Evolutionary conservation across 2,113 vertebrate genomes (phyloP), one percentile per base, ranked within the genome.

Genomic region (Silurus glanis): DNA sequence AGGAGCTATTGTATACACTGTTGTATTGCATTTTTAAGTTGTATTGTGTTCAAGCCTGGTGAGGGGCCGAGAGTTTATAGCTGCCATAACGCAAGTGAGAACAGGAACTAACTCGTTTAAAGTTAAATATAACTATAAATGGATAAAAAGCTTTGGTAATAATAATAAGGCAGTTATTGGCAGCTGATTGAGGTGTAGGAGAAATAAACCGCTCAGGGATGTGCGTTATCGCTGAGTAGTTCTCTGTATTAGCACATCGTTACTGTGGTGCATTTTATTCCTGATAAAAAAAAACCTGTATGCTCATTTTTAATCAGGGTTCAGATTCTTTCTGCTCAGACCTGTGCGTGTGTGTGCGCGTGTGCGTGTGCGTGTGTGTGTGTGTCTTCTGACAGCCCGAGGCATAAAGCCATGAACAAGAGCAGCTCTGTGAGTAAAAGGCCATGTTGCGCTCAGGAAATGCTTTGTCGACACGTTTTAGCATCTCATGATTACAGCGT

Each of bases 401-500:
- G 91, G 92, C 88, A 89, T 64, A 51, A 91, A 80, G 17, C 7
- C 3, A 69, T 56, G 71, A 92, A 95, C 93, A 94, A 94, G 84
- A 78, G 90, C 49, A 51, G 82, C 94, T 93, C 92, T 95, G 92
- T 94, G 85, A 69, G n/a, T 28, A 55, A 62, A 47, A 55, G 14
- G 72, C 28, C 83, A 79, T 61, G 66, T 71, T n/a, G 56, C 10
- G 7, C 4, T 53, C 80, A 25, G 56, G 13, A 64, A 72, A 23
- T 47, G 49, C 55, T 85, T 69, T n/a, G 62, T 55, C 75, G 23
- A 86, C 90, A 91, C 0, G 14, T 49, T 87, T 80, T 80, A 86
- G 86, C 87, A 91, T 92, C 94, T 94, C 93, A 94, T 95, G 94
- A 95, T 93, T 88, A 81, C 90, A 94, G 90, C 86, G 87, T 92